Conservation (phyloP, 2,888 invertebrate species). For the Formica aserva region DNA sequence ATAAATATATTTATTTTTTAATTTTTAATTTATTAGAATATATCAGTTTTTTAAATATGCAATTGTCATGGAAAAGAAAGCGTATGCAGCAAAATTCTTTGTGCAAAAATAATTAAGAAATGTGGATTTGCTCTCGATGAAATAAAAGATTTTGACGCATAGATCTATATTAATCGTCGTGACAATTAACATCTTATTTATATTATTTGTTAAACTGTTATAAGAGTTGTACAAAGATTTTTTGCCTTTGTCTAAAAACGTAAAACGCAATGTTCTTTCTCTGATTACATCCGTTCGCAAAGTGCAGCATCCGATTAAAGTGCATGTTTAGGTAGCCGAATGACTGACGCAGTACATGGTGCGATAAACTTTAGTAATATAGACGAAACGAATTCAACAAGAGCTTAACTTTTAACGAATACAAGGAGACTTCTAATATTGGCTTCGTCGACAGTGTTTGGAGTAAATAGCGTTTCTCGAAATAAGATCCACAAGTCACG, state of each 20-base stretch:
- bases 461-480: neutral
- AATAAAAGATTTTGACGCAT: neutral
- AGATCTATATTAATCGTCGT: neutral
- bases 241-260: neutral
- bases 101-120: neutral
- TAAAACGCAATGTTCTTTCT: conserved; percentile 28
- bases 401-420: conserved; percentile 66
- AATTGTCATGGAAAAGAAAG: neutral
- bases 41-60: neutral
- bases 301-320: neutral
- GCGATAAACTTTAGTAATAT: neutral
- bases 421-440: conserved; percentile 39
- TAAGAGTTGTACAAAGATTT: neutral
- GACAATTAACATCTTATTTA: neutral
- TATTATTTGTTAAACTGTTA: neutral
- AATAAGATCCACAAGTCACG: neutral
- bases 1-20: neutral
- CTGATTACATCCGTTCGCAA: neutral
- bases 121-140: neutral
- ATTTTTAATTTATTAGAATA: neutral
- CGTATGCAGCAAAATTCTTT: neutral
- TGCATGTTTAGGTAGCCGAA: neutral
- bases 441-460: conserved; percentile 10
- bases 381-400: neutral
- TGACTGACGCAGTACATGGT: neutral